Evolutionary conservation across 2,888 invertebrate genomes (phyloP).

Genomic region (Oconnorella tubifera): DNA sequence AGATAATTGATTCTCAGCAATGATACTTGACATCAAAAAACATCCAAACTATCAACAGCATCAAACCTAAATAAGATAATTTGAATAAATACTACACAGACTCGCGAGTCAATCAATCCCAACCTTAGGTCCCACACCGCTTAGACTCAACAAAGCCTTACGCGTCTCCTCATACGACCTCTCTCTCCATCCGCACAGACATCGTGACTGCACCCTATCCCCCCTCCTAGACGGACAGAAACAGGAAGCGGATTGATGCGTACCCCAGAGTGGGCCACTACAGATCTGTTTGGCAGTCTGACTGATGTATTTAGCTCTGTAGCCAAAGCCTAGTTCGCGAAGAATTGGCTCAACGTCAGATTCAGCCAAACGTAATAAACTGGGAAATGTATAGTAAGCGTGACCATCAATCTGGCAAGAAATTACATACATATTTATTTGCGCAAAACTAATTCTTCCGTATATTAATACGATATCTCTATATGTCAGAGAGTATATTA

Average conservation of each 20-base stretch:
- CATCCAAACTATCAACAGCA: too few species aligned
- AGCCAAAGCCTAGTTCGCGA: conserved; percentile 58
- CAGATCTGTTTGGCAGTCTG: conserved; percentile 59
- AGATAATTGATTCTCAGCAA: too few species aligned
- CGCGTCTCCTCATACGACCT: conserved; percentile 69
- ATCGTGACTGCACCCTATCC: conserved; percentile 52
- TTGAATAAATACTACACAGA: too few species aligned
- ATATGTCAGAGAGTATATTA: too few species aligned
- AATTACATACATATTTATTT: too few species aligned
- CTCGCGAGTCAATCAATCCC: too few species aligned
- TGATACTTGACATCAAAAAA: too few species aligned
- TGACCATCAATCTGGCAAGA: conserved; percentile 60
- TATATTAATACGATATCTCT: too few species aligned
- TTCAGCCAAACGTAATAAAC: conserved; percentile 50
- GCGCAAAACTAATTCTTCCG: too few species aligned
- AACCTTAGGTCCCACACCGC: conserved; percentile 91
- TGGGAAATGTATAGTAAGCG: conserved; percentile 76
- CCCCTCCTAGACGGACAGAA: neutral
- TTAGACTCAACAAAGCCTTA: conserved; percentile 69
- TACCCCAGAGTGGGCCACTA: conserved; percentile 61
- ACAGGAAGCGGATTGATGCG: neutral
- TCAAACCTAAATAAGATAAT: too few species aligned
- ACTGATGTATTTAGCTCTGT: conserved; percentile 48
- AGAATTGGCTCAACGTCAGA: conserved; percentile 69
- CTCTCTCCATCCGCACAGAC: conserved; percentile 69